Conservation (phyloP, 2,888 invertebrate species). For the Lasioglossum villosulum region DNA sequence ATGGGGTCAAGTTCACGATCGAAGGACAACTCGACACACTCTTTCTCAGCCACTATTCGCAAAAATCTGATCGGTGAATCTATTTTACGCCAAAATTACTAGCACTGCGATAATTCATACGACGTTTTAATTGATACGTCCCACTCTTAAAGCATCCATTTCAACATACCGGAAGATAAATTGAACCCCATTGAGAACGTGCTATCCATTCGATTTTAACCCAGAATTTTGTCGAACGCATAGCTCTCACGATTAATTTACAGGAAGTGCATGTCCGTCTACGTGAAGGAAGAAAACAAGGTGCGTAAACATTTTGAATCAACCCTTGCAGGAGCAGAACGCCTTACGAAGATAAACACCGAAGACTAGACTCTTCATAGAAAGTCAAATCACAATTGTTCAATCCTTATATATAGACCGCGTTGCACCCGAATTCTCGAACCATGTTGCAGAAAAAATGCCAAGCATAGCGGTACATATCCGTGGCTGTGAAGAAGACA, state of each 20-base stretch:
- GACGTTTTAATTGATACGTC: too few relatives aligned
- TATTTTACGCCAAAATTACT: too few relatives aligned
- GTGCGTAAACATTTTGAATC: neutral
- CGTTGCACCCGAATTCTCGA: neutral
- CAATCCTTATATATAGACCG: neutral
- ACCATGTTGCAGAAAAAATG: neutral
- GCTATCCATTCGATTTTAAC: neutral
- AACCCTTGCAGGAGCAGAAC: neutral
- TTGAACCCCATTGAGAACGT: neutral
- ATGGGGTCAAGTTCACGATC: constrained; percentile 23
- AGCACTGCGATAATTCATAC: too few relatives aligned
- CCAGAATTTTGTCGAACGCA: neutral
- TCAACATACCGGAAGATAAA: too few relatives aligned
- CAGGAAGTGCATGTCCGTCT: neutral
- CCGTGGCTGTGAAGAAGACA: neutral
- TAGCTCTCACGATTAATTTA: neutral
- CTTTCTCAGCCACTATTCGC: neutral
- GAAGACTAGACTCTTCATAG: neutral
- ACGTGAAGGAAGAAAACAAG: neutral
- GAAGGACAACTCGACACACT: neutral
- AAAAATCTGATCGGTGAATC: neutral
- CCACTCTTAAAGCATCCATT: too few relatives aligned
- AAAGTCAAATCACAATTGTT: neutral
- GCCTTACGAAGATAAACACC: neutral
- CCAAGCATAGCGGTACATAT: neutral